Evolutionary conservation across 2,113 vertebrate genomes (phyloP), one percentile per base, ranked within the genome.

Genomic region (Eudorcas thomsonii): DNA sequence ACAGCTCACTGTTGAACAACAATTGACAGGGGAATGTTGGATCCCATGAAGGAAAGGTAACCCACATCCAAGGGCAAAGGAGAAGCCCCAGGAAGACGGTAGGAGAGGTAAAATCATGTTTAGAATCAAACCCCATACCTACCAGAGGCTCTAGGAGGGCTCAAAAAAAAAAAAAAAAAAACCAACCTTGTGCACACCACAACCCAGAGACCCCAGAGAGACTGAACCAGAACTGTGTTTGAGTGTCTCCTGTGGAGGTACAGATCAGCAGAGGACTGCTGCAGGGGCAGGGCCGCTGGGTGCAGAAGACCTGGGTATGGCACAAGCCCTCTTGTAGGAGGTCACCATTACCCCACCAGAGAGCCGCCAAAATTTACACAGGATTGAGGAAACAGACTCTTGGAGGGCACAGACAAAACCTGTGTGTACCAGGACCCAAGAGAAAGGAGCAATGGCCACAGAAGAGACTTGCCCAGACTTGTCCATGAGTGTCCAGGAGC

Each of bases 341-440:
- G 33, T 19, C 17, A 17, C n/a, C 17, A 1, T 21, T 67, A 67
- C 17, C 64, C n/a, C 64, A 67, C 64, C n/a, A 71, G 9, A 71
- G 17, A 71, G 9, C 17, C 0, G 0, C 64, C n/a, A 71, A 17
- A 71, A 71, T n/a, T 71, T 21, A 71, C 64, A 71, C n/a, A 11
- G 17, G 64, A 11, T 9, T 67, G 33, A 60, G n/a, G 33, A 21
- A 36, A 36, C 64, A 36, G n/a, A 71, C 4, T 5, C 64, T 36
- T 19, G n/a, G 64, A 10, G n/a, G 64, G n/a, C 9, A 71, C n/a
- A 71, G 19, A 19, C 64, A 21, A 5, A 36, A 11, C 64, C n/a
- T 36, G 64, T 71, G 17, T 11, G n/a, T 19, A 11, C 9, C 64
- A 11, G 64, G 64, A 36, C n/a, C 64, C 8, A 67, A 36, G 17